A percentile compares a stretch with the other conserved stretches of the same genome.
Conservation (phyloP, 2,113 vertebrate species). For the Prunella himalayana region DNA sequence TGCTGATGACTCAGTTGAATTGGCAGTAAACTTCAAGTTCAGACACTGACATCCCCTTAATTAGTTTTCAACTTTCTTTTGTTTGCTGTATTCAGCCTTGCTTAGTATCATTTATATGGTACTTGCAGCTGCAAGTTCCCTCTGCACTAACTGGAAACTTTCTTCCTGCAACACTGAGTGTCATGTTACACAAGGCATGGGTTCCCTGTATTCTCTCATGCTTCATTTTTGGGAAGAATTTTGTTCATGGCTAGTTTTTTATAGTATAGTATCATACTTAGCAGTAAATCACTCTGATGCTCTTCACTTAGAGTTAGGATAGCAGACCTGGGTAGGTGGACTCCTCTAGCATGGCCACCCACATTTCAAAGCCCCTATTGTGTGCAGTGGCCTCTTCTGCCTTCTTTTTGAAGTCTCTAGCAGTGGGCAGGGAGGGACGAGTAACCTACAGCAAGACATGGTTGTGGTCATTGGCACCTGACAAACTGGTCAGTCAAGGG, state of each 20-base stretch:
- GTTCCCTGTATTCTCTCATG: background rate
- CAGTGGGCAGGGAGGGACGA: accelerated
- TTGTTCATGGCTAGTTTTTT: background rate
- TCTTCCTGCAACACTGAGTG: background rate
- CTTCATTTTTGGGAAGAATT: background rate
- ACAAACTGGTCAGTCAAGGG: background rate
- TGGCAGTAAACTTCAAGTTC: conserved; percentile 16
- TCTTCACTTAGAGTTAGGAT: background rate
- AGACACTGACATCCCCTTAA: background rate
- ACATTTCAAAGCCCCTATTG: background rate
- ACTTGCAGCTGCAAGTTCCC: background rate
- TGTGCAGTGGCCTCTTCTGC: background rate
- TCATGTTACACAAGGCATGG: background rate
- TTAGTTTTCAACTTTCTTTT: background rate
- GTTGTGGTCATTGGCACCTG: background rate
- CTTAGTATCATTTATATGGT: background rate
- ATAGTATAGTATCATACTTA: background rate
- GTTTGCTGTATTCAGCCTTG: background rate
- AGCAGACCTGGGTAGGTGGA: background rate
- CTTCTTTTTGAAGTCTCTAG: background rate
- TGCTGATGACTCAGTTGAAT: conserved; percentile 39
- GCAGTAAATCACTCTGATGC: background rate
- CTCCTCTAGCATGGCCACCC: background rate
- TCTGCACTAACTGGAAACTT: background rate
- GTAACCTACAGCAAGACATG: background rate